Evolutionary conservation across 2,113 vertebrate genomes (phyloP).

Genomic region (Strix uralensis): DNA sequence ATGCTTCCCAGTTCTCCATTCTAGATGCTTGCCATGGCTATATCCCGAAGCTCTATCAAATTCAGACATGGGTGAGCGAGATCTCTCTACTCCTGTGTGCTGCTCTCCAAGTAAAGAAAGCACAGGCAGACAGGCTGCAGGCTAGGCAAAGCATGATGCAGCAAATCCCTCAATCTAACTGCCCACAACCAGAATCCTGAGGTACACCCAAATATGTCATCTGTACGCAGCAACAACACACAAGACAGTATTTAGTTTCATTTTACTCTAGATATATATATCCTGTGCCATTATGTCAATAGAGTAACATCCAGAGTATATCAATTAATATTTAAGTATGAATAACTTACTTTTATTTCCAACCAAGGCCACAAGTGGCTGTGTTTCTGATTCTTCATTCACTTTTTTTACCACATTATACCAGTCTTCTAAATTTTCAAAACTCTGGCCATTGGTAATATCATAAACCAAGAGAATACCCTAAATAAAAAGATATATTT

Average conservation of each 20-base stretch:
- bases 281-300: background rate
- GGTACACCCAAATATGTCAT: background rate
- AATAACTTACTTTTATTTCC: constrained; percentile 96
- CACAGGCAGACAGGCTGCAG: background rate
- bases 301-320: background rate
- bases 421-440: constrained; percentile 99
- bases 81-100: background rate
- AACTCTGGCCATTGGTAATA: constrained; percentile 97
- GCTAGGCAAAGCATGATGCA: background rate
- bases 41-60: background rate
- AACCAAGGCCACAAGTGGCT: constrained; percentile 90
- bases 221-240: background rate
- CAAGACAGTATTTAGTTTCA: background rate
- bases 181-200: background rate
- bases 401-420: constrained; percentile 91
- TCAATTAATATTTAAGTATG: background rate
- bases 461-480: constrained; percentile 97
- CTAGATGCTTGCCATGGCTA: background rate
- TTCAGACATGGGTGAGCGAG: background rate
- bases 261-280: background rate
- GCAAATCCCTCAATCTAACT: background rate
- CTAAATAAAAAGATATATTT: constrained; percentile 72
- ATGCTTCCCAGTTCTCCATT: background rate
- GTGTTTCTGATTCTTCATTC: constrained; percentile 89
- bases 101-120: background rate